phyloP scores from a whole-genome alignment of 2,797 vertebrate species.

The Kryptopterus vitreolus region DNA sequence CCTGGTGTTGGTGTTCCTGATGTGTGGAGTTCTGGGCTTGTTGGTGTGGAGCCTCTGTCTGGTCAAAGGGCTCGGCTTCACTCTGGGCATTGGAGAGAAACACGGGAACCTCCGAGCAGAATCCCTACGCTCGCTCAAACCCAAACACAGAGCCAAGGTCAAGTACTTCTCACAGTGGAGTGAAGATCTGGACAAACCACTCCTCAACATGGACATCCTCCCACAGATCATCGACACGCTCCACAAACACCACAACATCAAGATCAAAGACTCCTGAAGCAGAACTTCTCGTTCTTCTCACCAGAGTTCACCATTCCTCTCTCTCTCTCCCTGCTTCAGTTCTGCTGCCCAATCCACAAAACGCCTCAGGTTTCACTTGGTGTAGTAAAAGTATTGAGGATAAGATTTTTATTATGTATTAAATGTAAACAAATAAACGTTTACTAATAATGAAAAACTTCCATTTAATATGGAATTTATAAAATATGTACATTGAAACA shows the following conservation, averaged over 20 bases:
- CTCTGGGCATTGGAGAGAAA: constrained; percentile 64
- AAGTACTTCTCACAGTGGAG: background rate
- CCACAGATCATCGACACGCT: constrained; percentile 72
- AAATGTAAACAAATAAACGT: too few relatives aligned
- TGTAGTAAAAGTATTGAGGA: too few relatives aligned
- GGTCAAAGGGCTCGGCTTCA: constrained; percentile 67
- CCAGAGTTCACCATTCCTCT: too few relatives aligned
- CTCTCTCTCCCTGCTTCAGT: too few relatives aligned
- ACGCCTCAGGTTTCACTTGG: too few relatives aligned
- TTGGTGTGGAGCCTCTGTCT: constrained; percentile 70
- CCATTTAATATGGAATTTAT: too few relatives aligned
- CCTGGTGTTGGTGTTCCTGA: constrained; percentile 43
- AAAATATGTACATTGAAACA: too few relatives aligned
- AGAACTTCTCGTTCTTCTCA: too few relatives aligned
- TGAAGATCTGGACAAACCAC: constrained; percentile 54
- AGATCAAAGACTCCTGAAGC: constrained; percentile 67
- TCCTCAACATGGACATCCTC: constrained; percentile 69
- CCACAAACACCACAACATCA: constrained; percentile 73
- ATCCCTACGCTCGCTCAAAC: constrained; percentile 63
- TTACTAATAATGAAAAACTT: too few relatives aligned
- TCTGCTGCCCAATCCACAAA: too few relatives aligned
- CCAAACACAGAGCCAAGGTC: constrained; percentile 64
- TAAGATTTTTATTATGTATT: too few relatives aligned
- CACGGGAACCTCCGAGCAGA: constrained; percentile 55
- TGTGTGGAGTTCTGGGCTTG: constrained; percentile 60